Evolutionary conservation across 2,888 invertebrate genomes (phyloP), one percentile per base, ranked within the genome.

Genomic region (Tubiluchus corallicola): DNA sequence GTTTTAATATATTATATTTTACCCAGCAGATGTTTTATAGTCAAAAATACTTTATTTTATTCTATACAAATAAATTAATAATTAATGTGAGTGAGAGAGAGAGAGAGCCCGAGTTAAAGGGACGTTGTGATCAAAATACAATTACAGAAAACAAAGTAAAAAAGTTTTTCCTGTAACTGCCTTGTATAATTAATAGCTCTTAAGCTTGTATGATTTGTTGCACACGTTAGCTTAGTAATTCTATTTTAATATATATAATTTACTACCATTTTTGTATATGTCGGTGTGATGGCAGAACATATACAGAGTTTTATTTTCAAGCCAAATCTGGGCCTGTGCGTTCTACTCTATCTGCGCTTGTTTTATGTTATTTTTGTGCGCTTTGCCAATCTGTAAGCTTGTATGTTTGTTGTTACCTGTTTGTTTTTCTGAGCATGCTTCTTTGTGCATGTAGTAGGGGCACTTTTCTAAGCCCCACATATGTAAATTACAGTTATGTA

Each of bases 21-120:
- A 29, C 29, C 29, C 29, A 29, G 29, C 29, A 29, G 29, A 29
- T 29, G 29, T 29, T 29, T 29, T 29, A 29, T 29, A 29, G 29
- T 29, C 29, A 29, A 29, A 29, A 29, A n/a, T 29, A 29, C 29
- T 29, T 29, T 29, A 29, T 29, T 29, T 29, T 29, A 29, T 29
- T 29, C 29, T 29, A 29, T 29, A 29, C n/a, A 29, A 29, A 29
- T 29, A n/a, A 29, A 9, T n/a, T n/a, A n/a, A n/a, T n/a, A n/a
- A n/a, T n/a, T n/a, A n/a, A n/a, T n/a, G n/a, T n/a, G n/a, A n/a
- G n/a, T n/a, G n/a, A n/a, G n/a, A n/a, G n/a, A n/a, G n/a, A n/a
- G n/a, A n/a, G n/a, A 29, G 29, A 29, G 29, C 29, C 29, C 29
- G n/a, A n/a, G n/a, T n/a, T n/a, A n/a, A 29, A 9, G 29, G 29